Percentiles rank a stretch among this genome's conserved stretches.
These are phyloP conservation scores for Phaetusa simplex DNA, from an alignment of 2,113 vertebrate species.

Conservation along the genomic window DNA sequence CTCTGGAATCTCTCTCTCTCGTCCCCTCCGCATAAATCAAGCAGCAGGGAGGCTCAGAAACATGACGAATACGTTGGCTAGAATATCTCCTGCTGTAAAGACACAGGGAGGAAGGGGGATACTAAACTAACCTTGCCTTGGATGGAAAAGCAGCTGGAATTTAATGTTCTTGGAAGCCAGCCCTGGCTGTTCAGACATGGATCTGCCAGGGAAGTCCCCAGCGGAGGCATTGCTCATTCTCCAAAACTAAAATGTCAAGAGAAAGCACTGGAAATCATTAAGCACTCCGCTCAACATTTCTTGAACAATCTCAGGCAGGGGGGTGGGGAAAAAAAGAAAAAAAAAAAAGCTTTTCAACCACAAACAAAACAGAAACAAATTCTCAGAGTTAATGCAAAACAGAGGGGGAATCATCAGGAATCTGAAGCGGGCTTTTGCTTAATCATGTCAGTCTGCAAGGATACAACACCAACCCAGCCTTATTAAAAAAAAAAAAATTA, in stretches of 20 bases:
- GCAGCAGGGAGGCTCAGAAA: slow-evolving; percentile 71
- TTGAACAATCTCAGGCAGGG: slow-evolving; percentile 25
- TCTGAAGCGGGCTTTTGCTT: neutral
- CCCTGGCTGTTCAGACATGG: slow-evolving; percentile 61
- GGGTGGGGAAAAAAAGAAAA: neutral
- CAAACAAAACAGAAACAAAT: slow-evolving; percentile 28
- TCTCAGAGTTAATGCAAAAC: neutral
- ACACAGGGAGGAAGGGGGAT: slow-evolving; percentile 50
- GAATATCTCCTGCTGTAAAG: slow-evolving; percentile 67
- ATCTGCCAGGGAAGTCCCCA: slow-evolving; percentile 72
- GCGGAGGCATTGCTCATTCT: slow-evolving; percentile 59
- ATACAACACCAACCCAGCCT: neutral
- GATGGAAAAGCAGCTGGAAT: slow-evolving; percentile 72
- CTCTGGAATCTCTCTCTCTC: slow-evolving; percentile 2
- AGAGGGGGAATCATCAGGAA: neutral
- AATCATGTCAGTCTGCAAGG: neutral
- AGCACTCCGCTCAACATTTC: slow-evolving; percentile 55
- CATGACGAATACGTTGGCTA: slow-evolving; percentile 73
- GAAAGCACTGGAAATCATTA: slow-evolving; percentile 66
- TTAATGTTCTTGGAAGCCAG: slow-evolving; percentile 74
- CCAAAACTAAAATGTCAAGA: slow-evolving; percentile 47
- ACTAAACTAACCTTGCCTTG: slow-evolving; percentile 72
- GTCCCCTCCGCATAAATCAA: slow-evolving; percentile 67
- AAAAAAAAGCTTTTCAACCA: neutral
- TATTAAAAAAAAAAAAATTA: neutral